Conservation (phyloP, 2,797 vertebrate species). For the Sciaenops ocellatus region DNA sequence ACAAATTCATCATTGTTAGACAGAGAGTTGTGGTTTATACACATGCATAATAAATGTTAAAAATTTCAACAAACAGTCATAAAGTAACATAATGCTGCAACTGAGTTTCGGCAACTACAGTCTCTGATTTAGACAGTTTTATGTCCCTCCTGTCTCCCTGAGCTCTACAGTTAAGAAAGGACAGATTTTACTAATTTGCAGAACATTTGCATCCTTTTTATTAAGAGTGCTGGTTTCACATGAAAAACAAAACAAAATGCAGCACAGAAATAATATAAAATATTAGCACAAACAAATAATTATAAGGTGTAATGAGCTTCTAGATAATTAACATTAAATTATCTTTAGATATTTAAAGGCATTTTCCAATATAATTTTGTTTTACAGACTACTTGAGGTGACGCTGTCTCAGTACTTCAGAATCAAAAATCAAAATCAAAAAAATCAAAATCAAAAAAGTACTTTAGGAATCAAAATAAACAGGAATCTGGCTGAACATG, state of each 20-base stretch:
- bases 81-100: background rate
- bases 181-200: slow-evolving; percentile 6
- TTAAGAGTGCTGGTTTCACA: too few relatives aligned
- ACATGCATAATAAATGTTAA: slow-evolving; percentile 5
- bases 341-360: background rate
- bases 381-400: background rate
- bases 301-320: background rate
- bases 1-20: background rate
- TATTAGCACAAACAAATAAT: background rate
- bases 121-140: background rate
- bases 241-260: background rate
- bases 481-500: slow-evolving; percentile 4
- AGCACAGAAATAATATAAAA: background rate
- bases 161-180: background rate
- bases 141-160: background rate
- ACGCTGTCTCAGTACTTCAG: background rate
- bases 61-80: background rate
- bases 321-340: background rate
- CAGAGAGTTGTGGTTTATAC: background rate
- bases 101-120: background rate
- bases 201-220: too few relatives aligned
- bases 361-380: background rate
- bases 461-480: background rate
- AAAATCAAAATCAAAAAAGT: too few relatives aligned
- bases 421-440: too few relatives aligned